phyloP scores from a whole-genome alignment of 2,113 vertebrate species.

The Ibidorhyncha struthersii region DNA sequence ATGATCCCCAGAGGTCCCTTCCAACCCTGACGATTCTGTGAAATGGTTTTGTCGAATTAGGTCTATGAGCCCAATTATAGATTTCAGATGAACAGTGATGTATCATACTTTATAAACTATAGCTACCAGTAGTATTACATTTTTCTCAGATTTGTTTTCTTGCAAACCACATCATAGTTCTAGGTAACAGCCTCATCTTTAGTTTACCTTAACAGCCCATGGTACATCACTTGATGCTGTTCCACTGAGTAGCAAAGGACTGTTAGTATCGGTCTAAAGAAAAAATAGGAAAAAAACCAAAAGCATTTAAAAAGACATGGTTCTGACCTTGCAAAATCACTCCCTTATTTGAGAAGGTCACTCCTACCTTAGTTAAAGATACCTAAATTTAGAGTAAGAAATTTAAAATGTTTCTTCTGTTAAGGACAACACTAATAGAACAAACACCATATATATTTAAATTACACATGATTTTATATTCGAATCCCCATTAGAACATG shows the following conservation, averaged over 20 bases:
- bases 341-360: not conserved
- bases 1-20: too few species aligned
- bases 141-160: not conserved
- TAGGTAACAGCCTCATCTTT: not conserved
- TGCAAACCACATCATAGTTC: not conserved
- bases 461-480: not conserved
- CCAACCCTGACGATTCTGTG: too few species aligned
- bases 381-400: not conserved
- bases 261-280: constrained; percentile 85
- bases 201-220: constrained; percentile 93
- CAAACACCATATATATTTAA: not conserved
- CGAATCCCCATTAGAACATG: not conserved
- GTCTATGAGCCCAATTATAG: not conserved
- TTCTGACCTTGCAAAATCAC: not conserved
- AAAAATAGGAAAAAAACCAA: not conserved
- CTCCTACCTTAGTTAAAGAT: not conserved
- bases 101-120: not conserved
- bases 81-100: not conserved
- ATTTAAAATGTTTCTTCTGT: not conserved
- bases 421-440: not conserved
- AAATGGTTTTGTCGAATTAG: not conserved
- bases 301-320: not conserved
- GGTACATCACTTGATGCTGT: constrained; percentile 78
- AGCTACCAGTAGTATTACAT: not conserved
- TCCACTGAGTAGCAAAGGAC: constrained; percentile 83